These are phyloP conservation scores for Rhopalosiphum padi DNA, from an alignment of 1,140 invertebrate genomes.

Conservation along the genomic window DNA sequence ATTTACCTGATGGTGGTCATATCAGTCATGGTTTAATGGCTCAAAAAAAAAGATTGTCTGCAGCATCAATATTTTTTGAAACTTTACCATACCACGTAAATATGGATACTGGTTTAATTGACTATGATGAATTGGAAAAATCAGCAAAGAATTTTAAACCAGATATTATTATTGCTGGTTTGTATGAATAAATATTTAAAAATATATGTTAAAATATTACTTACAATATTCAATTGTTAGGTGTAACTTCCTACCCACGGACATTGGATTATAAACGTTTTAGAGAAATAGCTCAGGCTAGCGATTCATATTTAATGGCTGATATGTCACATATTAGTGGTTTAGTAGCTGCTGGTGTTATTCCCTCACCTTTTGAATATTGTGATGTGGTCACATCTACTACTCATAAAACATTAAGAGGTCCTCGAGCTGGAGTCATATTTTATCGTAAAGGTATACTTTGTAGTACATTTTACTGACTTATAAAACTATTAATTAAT, in stretches of 20 bases:
- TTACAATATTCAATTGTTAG: constrained; percentile 63
- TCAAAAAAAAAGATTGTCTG: constrained; percentile 90
- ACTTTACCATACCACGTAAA: constrained; percentile 97
- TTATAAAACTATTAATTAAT: neutral
- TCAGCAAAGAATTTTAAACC: constrained; percentile 90
- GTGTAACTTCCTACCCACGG: constrained; percentile 86
- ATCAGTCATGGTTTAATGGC: constrained; percentile 95
- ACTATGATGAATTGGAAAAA: constrained; percentile 88
- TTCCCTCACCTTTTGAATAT: constrained; percentile 90
- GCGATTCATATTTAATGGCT: constrained; percentile 86
- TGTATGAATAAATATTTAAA: constrained; percentile 37
- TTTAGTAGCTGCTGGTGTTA: constrained; percentile 84
- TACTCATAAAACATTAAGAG: constrained; percentile 93
- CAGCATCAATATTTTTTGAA: constrained; percentile 97
- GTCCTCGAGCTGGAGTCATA: constrained; percentile 88
- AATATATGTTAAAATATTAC: neutral
- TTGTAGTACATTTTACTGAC: neutral
- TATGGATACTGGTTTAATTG: constrained; percentile 85
- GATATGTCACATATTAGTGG: constrained; percentile 97
- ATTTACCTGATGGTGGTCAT: constrained; percentile 96
- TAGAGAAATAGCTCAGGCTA: constrained; percentile 85
- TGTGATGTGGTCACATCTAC: constrained; percentile 95
- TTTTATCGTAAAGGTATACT: constrained; percentile 83
- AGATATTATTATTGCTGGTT: constrained; percentile 88
- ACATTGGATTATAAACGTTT: constrained; percentile 89